Evolutionary conservation across 2,113 vertebrate species (phyloP), one percentile per base, ranked within the genome.

Genomic region (Syngnathus scovelli): DNA sequence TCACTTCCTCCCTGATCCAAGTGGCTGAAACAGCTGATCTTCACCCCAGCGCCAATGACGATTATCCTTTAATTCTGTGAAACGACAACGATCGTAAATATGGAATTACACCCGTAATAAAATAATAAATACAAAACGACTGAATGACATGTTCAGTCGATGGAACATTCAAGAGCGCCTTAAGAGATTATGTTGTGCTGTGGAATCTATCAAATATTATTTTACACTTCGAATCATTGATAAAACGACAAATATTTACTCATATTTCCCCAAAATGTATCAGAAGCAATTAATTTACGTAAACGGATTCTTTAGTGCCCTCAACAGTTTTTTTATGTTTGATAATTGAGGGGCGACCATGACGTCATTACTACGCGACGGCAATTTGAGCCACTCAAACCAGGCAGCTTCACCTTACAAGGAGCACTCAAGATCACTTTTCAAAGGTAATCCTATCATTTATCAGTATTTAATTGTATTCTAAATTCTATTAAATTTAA

Each of bases 1-100:
- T 92, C 90, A 91, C 89, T 90, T 92, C 89, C 90, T 86, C 74
- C 60, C 85, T 75, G 71, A 67, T 41, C 52, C 71, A 1, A 72
- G 70, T 65, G 66, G 38, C 71, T 79, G 81, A 58, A 58, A 85
- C 85, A 88, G 85, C 86, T 88, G 86, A 87, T 88, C 85, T 13
- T 56, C 9, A 43, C 61, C 1, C 41, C 36, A 13, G 64, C 12
- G 36, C 21, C 13, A 15, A 12, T 44, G 41, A 62, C 61, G 41
- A 62, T 62, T 62, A 62, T 44, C 41, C 61, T 62, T 62, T 62
- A 43, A 62, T 62, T 46, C 13, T 27, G 21, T 43, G 39, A 23
- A 16, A 62, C 61, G 41, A 62, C 61, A 44, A 23, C 41, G 61
- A 18, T 23, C 19, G 36, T 49, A 58, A 21, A 66, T 19, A n/a